Base-by-base conservation (phyloP, 2,113 vertebrate species). In the Aythya baeri region DNA sequence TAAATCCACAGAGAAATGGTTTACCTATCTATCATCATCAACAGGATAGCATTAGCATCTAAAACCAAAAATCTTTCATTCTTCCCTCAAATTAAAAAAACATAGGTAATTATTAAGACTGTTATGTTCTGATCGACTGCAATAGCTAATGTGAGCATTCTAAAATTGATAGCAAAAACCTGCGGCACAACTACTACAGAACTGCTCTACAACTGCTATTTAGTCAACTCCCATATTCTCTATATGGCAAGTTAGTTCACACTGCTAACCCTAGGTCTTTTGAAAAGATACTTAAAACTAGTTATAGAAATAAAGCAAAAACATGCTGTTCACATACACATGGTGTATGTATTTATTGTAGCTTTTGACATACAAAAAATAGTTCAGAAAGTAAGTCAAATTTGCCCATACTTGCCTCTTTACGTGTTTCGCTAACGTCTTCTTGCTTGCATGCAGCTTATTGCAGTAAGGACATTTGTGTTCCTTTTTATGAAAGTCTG, bases 381-480 rank as follows among this genome's bases (percentile, higher is more conserved):
- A 1, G 29, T n/a, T 84, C 38, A 90, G 25, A 84, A 86, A 79
- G 21, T 0, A 0, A 91, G 20, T 54, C 49, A 83, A n/a, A 67
- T 23, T 31, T 36, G 21, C 57, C 63, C 66, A 82, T 81, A 97
- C 98, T 98, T 96, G 98, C 99, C 99, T 99, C 94, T 98, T 98
- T 55, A 99, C 98, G 0, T 99, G 99, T 95, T 99, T 99, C 4
- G 98, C 98, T 85, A 99, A 97, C 7, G 99, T 99, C 97, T 99
- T 99, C 96, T 98, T 99, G 98, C 99, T 99, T 59, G 99, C 99
- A 41, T 99, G 99, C 17, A 99, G 98, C 94, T 99, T 99, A 95
- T 98, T 99, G 96, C 99, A 99, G 86, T 98, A 99, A 52, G 99
- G 98, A 96, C 99, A 99, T 88, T 99, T 99, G 98, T 99, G 99